Base-by-base conservation (phyloP, 2,888 invertebrate genomes). In the Eupelmus urozonus region DNA sequence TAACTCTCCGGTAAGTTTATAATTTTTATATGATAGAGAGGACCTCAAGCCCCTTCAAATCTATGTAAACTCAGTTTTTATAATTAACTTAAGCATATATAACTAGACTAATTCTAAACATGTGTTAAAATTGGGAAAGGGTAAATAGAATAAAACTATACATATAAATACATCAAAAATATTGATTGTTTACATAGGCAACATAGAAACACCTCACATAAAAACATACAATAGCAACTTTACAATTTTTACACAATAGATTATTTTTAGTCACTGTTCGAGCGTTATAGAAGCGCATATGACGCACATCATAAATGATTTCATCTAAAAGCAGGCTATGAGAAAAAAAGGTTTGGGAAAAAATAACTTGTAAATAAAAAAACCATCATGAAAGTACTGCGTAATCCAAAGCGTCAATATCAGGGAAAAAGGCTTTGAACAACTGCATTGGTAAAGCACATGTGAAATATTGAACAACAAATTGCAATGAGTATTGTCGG, bases 381-480 rank as follows among this genome's bases (percentile, higher is more conserved):
- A 63, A 29, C 7, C 42, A 23, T 29, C 25, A 40, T 51, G 42
- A 27, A n/a, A 34, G 49, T 40, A 65, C n/a, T 23, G 51, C 1
- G 20, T 45, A 29, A 65, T 65, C 42, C 20, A 57, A 76, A 71
- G 27, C 40, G 11, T 57, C 7, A 59, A 27, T 25, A 23, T 57
- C 55, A 57, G 27, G 55, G 23, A 62, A 53, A 75, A 5, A 63
- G 27, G 51, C 16, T 49, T n/a, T 20, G 0, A 34, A 9, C 27
- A 34, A 49, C 27, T 27, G 23, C 13, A 27, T 18, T 16, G 20
- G 7, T 34, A 25, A 27, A 34, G 53, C 42, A 20, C 9, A 9
- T 34, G 9, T 40, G 51, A 53, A 71, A 66, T 45, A 66, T 62
- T 60, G 53, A 72, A 23, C 53, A 72, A 77, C 40, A 53, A 60